Percentiles rank a stretch among this genome's conserved stretches.
These are phyloP conservation scores for Phoeniculus purpureus DNA, from an alignment of 2,797 vertebrate genomes.

Conservation along the genomic window DNA sequence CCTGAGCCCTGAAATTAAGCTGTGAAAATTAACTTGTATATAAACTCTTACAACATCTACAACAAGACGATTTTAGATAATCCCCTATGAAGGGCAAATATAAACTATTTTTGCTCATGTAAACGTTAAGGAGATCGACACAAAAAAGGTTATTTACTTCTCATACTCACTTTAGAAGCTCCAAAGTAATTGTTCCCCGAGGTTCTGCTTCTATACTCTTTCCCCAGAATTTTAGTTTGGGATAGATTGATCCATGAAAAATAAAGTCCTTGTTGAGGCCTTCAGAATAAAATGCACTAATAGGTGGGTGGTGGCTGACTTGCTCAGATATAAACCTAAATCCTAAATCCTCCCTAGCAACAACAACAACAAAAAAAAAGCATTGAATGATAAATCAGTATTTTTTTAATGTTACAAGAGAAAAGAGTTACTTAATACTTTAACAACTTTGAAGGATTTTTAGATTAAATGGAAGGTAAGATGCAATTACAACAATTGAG, in stretches of 20 bases:
- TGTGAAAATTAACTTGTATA: not conserved
- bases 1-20: not conserved
- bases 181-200: slow-evolving; percentile 93
- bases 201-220: slow-evolving; percentile 98
- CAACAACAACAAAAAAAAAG: not conserved
- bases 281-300: slow-evolving; percentile 96
- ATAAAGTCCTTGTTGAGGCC: slow-evolving; percentile 89
- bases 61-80: not conserved
- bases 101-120: not conserved
- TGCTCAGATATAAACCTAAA: slow-evolving; percentile 95
- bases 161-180: slow-evolving; percentile 89
- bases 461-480: not conserved
- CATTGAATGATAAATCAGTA: not conserved
- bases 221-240: slow-evolving; percentile 98
- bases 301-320: slow-evolving; percentile 95
- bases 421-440: not conserved
- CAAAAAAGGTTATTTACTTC: not conserved
- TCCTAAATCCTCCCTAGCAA: slow-evolving; percentile 89
- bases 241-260: slow-evolving; percentile 97
- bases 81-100: not conserved
- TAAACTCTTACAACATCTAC: not conserved
- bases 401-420: not conserved
- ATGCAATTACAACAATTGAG: not conserved
- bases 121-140: not conserved
- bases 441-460: not conserved